A percentile compares a stretch with the other conserved stretches of the same genome.
These are phyloP conservation scores for Globodera ellingtonae DNA, from an alignment of 1,140 invertebrate genomes.

Conservation along the genomic window DNA sequence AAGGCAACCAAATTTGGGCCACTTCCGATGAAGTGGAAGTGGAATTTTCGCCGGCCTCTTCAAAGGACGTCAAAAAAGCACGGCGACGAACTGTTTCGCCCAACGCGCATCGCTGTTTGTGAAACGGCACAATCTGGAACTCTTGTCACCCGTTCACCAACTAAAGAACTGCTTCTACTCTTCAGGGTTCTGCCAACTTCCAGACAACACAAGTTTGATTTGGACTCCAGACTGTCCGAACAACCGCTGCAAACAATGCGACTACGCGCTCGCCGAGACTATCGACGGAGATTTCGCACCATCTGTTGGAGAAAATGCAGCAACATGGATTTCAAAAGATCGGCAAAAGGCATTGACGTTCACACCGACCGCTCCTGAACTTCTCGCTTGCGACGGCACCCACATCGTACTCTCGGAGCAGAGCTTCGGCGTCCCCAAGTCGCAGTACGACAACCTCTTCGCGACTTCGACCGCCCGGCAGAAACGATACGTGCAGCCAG, in stretches of 20 bases:
- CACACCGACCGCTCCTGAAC: neutral
- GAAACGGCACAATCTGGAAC: neutral
- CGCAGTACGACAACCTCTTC: neutral
- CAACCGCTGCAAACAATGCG: neutral
- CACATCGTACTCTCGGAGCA: neutral
- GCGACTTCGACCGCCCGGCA: neutral
- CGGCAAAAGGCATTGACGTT: neutral
- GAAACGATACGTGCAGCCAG: neutral
- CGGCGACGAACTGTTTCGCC: neutral
- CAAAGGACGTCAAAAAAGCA: neutral
- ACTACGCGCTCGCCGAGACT: neutral
- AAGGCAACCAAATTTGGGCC: neutral
- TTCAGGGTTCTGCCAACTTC: neutral
- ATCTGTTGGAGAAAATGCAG: neutral
- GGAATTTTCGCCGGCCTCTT: neutral
- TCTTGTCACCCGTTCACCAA: neutral
- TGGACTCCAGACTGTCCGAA: neutral
- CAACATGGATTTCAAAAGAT: neutral
- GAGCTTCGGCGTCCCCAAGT: neutral
- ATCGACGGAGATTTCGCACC: neutral
- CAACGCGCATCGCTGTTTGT: neutral
- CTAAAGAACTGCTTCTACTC: neutral
- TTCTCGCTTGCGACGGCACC: neutral
- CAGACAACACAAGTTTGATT: neutral
- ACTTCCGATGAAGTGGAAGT: neutral